Evolutionary conservation across 2,888 invertebrate species (phyloP), one percentile per base, ranked within the genome.

Genomic region (Deilephila porcellus): DNA sequence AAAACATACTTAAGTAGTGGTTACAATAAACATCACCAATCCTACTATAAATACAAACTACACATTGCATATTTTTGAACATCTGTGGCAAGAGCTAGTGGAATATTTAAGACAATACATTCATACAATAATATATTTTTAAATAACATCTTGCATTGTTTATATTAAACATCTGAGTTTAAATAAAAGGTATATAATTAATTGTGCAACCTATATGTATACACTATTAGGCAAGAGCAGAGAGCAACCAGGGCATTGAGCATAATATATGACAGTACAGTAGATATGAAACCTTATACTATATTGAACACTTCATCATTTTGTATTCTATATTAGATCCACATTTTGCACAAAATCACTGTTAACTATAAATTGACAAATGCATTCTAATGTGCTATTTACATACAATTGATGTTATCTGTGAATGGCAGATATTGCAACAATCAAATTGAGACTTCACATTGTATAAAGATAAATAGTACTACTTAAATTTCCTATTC

Each of bases 291-390:
- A 64, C 45, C 67, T 67, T 67, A 67, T 52, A 45, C 52, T 52
- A 67, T 52, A 67, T 67, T 67, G 67, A 67, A 67, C 67, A 67
- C 67, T 67, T 67, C 67, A 67, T 52, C 52, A 52, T 45, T 67
- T 67, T 25, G 52, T 67, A 67, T 67, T 25, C 37, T 64, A 45
- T 20, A 45, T 20, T 17, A 25, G 19, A 63, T 37, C 32, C 19
- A 63, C 37, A 25, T 64, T 63, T 64, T 45, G 11, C 20, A 20
- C 19, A n/a, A 64, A 45, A n/a, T n/a, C 45, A 20, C 14, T 3
- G 5, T 64, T 11, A 45, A 20, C 7, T 14, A 56, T 8, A 64
- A 45, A 60, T 60, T 60, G 11, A 32, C 11, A 45, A 64, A 64
- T 64, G 37, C 45, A 64, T 37, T 63, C 2, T 4, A 52, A 67